Base-by-base conservation (phyloP, 2,888 invertebrate species). In the Lepidocyrtinus sp. region DNA sequence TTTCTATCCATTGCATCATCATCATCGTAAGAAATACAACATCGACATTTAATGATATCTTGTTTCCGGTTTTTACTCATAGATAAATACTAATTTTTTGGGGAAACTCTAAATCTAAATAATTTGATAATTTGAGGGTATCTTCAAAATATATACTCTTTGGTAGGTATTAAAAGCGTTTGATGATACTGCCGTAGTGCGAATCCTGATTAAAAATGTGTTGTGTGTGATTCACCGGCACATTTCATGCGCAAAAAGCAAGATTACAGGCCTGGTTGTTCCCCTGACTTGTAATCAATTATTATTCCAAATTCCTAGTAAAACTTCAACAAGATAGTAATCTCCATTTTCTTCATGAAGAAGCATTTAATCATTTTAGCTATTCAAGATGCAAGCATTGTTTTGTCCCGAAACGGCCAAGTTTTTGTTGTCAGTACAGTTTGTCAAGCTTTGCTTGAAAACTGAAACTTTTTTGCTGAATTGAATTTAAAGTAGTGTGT, bases 1-100 rank as follows among this genome's bases (percentile, higher is more conserved):
- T 50, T 50, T 50, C 50, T 50, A 50, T 50, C 50, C 50, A 50
- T 50, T 50, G 50, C 50, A 50, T 50, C 50, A 50, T 50, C 50
- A 50, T 50, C 15, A 12, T 50, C 15, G 50, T 50, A 50, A 50
- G n/a, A n/a, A n/a, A n/a, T n/a, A n/a, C n/a, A n/a, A n/a, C n/a
- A n/a, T n/a, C n/a, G n/a, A n/a, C n/a, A n/a, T n/a, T n/a, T n/a
- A n/a, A n/a, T n/a, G n/a, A n/a, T n/a, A n/a, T n/a, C n/a, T n/a
- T n/a, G n/a, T n/a, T n/a, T n/a, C n/a, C n/a, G n/a, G n/a, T n/a
- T n/a, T n/a, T n/a, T n/a, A n/a, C n/a, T n/a, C n/a, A n/a, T n/a
- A n/a, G n/a, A n/a, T n/a, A n/a, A n/a, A n/a, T n/a, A n/a, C n/a
- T n/a, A n/a, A n/a, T n/a, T n/a, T n/a, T n/a, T n/a, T n/a, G n/a